Conservation (phyloP, 2,113 vertebrate species). For the Hippocampus guttulatus region DNA sequence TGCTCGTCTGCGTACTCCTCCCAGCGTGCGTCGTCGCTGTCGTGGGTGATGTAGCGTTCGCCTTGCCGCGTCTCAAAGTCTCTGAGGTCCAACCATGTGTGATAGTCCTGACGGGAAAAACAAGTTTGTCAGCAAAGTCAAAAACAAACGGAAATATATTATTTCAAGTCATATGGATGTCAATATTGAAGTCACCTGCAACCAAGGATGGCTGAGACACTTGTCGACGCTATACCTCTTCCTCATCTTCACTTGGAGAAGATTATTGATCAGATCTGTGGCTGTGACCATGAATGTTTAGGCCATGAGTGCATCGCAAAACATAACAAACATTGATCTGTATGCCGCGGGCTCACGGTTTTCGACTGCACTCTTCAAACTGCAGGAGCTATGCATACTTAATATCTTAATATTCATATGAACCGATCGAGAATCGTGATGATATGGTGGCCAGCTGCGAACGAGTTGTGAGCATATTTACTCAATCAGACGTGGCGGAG, state of each 20-base stretch:
- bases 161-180: neutral
- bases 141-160: neutral
- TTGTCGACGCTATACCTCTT: conserved; percentile 98
- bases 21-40: conserved; percentile 95
- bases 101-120: conserved; percentile 81
- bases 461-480: too few relatives aligned
- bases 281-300: conserved; percentile 68
- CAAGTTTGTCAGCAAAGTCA: neutral
- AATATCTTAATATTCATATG: too few relatives aligned
- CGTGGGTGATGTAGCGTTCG: conserved; percentile 96
- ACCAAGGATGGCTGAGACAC: conserved; percentile 96
- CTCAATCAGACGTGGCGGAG: too few relatives aligned
- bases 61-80: conserved; percentile 94
- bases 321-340: neutral
- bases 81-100: conserved; percentile 95
- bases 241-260: conserved; percentile 99
- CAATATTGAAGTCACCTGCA: conserved; percentile 78
- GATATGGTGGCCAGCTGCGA: too few relatives aligned
- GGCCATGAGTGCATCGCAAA: neutral
- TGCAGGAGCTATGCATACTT: too few relatives aligned
- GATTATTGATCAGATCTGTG: conserved; percentile 96
- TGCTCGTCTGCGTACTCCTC: conserved; percentile 87
- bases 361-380: too few relatives aligned
- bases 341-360: too few relatives aligned
- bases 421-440: too few relatives aligned